Conservation (phyloP, 2,888 invertebrate species). For the Eristalinus sepulchralis region DNA sequence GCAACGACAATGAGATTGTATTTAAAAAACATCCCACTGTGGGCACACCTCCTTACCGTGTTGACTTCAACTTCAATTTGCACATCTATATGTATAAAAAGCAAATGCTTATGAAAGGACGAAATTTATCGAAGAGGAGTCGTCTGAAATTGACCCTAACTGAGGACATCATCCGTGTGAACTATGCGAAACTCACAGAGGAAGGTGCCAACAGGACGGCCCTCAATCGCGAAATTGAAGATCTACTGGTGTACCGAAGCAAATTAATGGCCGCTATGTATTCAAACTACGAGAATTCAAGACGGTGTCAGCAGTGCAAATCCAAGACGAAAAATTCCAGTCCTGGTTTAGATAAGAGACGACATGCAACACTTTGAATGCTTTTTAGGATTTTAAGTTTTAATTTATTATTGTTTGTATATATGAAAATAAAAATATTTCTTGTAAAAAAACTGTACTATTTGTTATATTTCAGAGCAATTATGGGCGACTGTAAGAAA, state of each 20-base stretch:
- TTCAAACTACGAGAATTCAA: neutral
- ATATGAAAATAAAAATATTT: neutral
- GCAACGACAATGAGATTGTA: neutral
- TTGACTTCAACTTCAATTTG: neutral
- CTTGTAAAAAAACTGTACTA: too few species aligned
- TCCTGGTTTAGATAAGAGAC: neutral
- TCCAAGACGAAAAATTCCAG: neutral
- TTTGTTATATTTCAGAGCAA: too few species aligned
- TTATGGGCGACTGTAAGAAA: too few species aligned
- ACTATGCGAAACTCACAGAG: neutral
- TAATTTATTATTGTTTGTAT: neutral
- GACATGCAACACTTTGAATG: neutral
- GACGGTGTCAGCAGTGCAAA: neutral
- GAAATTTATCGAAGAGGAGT: neutral
- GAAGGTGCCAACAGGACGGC: neutral
- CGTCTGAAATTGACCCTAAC: neutral
- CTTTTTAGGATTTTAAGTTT: neutral
- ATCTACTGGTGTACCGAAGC: neutral
- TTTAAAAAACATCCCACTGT: neutral
- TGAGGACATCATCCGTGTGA: neutral
- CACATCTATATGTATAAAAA: neutral
- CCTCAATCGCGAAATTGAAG: neutral
- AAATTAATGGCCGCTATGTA: neutral
- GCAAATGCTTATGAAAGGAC: neutral
- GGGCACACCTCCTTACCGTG: neutral